Evolutionary conservation across 1,140 invertebrate species (phyloP), one percentile per base, ranked within the genome.

Genomic region (Drosophila nasuta): DNA sequence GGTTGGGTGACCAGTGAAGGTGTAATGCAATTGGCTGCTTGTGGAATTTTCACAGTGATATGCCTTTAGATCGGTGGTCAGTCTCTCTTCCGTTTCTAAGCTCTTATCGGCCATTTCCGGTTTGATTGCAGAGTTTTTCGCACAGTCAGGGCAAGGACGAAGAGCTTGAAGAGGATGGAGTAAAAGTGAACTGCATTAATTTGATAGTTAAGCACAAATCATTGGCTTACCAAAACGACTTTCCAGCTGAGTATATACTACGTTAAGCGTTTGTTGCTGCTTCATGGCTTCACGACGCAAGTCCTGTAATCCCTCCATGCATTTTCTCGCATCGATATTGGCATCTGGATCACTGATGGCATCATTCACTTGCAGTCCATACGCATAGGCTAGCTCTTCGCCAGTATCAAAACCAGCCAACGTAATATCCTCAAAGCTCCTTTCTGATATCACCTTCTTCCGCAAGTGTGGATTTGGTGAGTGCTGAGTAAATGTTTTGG

Each of bases 391-490:
- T 79, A 96, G 38, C 82, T 91, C 79, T 5, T 80, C 71, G 1
- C 66, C 60, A 5, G 93, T 57, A 93, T 93, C 69, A 93, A 94
- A 93, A 94, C 96, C 85, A 95, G 95, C 77, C 7, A 96, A 94
- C 45, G 96, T 90, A 92, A 97, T 96, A 92, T 97, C 96, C 91
- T 97, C 96, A 69, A 97, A 93, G 89, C 96, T 96, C 46, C 96
- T 74, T 93, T 93, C 90, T 79, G 93, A 79, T 92, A 94, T 93
- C 79, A 93, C 92, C 81, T 93, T 94, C 35, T 93, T 89, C 75
- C 92, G 80, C 45, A 93, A 73, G 81, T 93, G 93, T 1, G 92
- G 92, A 77, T 94, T 94, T 60, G 95, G 93, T 65, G 94, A 94
- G 73, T 94, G 94, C 73, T 95, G 94, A 11, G 91, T 95, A 62